Percentiles rank a stretch among this genome's conserved stretches.
These are phyloP conservation scores for Cathartes aura DNA, from an alignment of 2,113 vertebrate species.

Conservation along the genomic window DNA sequence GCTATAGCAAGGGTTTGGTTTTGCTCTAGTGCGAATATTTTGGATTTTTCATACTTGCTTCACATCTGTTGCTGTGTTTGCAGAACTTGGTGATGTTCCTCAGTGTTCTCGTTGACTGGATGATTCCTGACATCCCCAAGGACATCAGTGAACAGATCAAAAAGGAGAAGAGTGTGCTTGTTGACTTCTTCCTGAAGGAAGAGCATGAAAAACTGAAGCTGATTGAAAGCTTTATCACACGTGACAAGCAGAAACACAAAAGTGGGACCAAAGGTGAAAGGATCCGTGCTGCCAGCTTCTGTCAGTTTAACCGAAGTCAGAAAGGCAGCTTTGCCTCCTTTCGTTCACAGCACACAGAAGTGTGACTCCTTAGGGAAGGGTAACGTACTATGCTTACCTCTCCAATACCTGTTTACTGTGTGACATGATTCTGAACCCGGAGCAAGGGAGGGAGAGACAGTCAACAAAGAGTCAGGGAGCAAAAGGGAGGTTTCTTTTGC, in stretches of 20 bases:
- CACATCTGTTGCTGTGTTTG: background rate
- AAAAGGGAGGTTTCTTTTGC: background rate
- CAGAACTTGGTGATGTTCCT: slow-evolving; percentile 98
- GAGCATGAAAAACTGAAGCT: slow-evolving; percentile 84
- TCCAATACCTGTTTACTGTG: background rate
- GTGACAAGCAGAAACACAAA: background rate
- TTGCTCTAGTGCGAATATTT: background rate
- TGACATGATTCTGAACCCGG: background rate
- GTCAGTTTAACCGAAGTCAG: slow-evolving; percentile 76
- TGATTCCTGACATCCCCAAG: slow-evolving; percentile 94
- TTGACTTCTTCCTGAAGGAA: slow-evolving; percentile 91
- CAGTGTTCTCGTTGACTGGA: slow-evolving; percentile 94
- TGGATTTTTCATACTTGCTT: background rate
- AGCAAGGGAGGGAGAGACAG: background rate
- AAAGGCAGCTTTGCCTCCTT: slow-evolving; percentile 62
- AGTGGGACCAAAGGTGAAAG: slow-evolving; percentile 57
- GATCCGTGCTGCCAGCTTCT: slow-evolving; percentile 83
- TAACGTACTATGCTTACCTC: background rate
- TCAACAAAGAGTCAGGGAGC: background rate
- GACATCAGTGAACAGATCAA: slow-evolving; percentile 94
- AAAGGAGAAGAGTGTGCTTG: slow-evolving; percentile 88
- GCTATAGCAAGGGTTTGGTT: background rate
- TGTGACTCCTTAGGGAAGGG: slow-evolving; percentile 76
- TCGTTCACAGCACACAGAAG: slow-evolving; percentile 85
- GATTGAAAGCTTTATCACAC: slow-evolving; percentile 48